These are phyloP conservation scores for Dendroctonus valens DNA, from an alignment of 1,140 invertebrate genomes.

Conservation along the genomic window DNA sequence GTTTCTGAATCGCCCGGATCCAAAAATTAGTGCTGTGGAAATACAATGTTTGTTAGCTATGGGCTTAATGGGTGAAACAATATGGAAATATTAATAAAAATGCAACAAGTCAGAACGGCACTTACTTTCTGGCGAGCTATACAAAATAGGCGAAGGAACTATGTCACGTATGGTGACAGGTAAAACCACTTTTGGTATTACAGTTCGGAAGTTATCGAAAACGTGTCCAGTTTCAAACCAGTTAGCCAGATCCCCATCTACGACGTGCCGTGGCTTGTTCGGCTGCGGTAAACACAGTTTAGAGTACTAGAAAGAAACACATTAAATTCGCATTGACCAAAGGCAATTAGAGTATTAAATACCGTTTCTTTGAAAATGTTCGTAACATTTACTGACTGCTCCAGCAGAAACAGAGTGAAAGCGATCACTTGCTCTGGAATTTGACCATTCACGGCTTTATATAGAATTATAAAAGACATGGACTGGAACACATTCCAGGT, in stretches of 20 bases:
- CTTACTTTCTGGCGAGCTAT: constrained; percentile 58
- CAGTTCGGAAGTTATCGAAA: constrained; percentile 74
- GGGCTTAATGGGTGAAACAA: no score
- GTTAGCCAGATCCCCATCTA: constrained; percentile 66
- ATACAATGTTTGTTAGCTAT: no score
- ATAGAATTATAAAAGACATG: constrained; percentile 78
- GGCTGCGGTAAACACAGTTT: constrained; percentile 46
- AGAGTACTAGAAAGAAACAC: constrained; percentile 37
- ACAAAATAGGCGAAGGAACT: constrained; percentile 53
- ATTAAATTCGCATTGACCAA: background rate
- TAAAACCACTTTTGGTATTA: constrained; percentile 65
- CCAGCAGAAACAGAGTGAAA: constrained; percentile 81
- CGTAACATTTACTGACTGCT: constrained; percentile 67
- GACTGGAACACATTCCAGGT: constrained; percentile 82
- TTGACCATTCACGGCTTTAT: constrained; percentile 76
- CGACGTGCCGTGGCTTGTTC: constrained; percentile 49
- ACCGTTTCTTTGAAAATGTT: constrained; percentile 26
- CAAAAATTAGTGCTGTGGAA: no score
- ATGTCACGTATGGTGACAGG: constrained; percentile 57
- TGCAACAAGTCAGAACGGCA: background rate
- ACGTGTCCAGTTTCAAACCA: constrained; percentile 79
- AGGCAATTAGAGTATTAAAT: constrained; percentile 1
- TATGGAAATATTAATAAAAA: background rate
- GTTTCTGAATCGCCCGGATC: no score
- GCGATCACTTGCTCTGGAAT: constrained; percentile 84